These are phyloP conservation scores for Zoanthus solanderi DNA, from an alignment of 92 coral and sea anemone genomes.

Conservation along the genomic window DNA sequence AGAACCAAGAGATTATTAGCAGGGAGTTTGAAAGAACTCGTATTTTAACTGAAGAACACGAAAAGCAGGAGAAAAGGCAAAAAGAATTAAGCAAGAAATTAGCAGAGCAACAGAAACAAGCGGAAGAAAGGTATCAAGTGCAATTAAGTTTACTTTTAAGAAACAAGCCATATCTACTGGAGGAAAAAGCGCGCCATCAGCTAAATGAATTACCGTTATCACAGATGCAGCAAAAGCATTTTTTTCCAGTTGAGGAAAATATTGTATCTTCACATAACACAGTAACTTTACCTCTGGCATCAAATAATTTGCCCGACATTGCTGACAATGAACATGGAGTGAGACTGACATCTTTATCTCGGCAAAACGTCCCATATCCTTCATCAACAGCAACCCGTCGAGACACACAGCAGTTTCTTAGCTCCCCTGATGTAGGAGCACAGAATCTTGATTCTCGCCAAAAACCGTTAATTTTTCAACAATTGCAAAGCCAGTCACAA, in stretches of 20 bases:
- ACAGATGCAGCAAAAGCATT: neutral
- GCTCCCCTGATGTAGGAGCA: neutral
- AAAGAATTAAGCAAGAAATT: slow-evolving; percentile 65
- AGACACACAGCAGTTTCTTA: slow-evolving; percentile 4
- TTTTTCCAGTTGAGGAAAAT: neutral
- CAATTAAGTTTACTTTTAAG: slow-evolving; percentile 59
- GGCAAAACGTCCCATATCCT: neutral
- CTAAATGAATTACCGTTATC: neutral
- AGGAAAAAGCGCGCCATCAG: neutral
- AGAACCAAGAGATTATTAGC: slow-evolving; percentile 70
- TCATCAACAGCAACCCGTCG: neutral
- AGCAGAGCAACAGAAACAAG: slow-evolving; percentile 60
- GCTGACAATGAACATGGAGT: neutral
- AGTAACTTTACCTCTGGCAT: neutral
- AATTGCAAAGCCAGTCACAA: neutral
- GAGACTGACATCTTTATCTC: neutral
- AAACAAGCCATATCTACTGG: slow-evolving; percentile 28
- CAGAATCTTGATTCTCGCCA: neutral
- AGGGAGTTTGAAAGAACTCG: slow-evolving; percentile 72
- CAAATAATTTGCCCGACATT: neutral
- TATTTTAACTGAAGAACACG: slow-evolving; percentile 71
- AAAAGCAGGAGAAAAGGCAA: slow-evolving; percentile 71
- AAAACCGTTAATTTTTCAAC: neutral
- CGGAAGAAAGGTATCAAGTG: slow-evolving; percentile 66
- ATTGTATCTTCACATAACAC: neutral